Conservation (phyloP, 2,797 vertebrate species). For the Acanthiza pusilla region DNA sequence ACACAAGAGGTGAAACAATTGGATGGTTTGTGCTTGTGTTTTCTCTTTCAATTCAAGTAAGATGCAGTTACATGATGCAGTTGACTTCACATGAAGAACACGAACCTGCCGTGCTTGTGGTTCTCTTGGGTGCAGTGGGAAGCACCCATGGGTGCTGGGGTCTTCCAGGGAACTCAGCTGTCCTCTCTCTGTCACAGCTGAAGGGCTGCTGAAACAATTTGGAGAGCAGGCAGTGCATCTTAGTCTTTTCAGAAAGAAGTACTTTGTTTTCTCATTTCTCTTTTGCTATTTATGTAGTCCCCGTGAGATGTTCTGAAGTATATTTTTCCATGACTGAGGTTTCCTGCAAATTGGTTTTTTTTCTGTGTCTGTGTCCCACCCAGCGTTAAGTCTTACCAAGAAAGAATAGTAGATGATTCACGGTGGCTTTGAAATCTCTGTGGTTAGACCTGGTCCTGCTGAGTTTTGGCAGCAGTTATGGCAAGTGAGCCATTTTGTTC, state of each 20-base stretch:
- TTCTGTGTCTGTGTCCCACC: background rate
- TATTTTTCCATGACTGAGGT: constrained; percentile 43
- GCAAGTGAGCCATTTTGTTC: background rate
- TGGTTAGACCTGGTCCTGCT: background rate
- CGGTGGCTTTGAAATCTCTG: background rate
- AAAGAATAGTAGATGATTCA: constrained; percentile 31
- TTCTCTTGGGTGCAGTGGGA: background rate
- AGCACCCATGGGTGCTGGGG: background rate
- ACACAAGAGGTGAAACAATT: background rate
- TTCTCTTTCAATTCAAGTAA: background rate
- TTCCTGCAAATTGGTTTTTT: background rate
- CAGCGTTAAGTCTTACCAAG: background rate
- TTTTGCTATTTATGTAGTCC: background rate
- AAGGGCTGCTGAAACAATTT: background rate
- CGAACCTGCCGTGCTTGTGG: background rate
- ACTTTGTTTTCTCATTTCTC: background rate
- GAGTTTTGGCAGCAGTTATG: constrained; percentile 20
- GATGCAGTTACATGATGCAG: background rate
- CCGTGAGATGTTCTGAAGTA: background rate
- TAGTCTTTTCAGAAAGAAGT: background rate
- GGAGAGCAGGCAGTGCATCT: background rate
- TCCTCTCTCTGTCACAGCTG: background rate
- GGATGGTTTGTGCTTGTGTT: background rate
- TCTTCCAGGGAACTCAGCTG: background rate
- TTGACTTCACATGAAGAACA: background rate